A percentile compares a stretch with the other conserved stretches of the same genome.
phyloP scores from a whole-genome alignment of 2,888 invertebrate species.

The Poecilobothrus nobilitatus region DNA sequence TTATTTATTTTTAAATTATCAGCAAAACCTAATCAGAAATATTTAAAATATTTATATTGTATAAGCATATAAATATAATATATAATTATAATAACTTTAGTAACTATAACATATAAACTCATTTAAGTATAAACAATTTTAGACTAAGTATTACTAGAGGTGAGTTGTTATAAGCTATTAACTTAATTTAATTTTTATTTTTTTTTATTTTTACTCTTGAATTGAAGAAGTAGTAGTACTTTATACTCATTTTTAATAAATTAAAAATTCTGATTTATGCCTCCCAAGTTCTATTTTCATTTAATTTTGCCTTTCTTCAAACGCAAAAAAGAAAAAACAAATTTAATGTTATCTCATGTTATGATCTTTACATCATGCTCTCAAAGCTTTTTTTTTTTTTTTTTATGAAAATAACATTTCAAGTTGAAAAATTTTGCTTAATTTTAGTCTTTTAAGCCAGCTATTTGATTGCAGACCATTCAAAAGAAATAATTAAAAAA shows the following conservation, averaged over 20 bases:
- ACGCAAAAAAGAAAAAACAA: neutral
- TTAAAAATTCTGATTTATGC: neutral
- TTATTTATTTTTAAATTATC: no score
- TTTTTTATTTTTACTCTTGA: neutral
- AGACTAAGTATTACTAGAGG: no score
- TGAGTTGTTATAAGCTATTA: no score
- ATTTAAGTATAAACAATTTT: no score
- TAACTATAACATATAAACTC: no score
- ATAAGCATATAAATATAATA: no score
- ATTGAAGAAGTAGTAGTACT: neutral
- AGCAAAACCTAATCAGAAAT: no score
- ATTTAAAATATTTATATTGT: no score
- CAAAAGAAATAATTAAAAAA: neutral
- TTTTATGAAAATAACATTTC: neutral
- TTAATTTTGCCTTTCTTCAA: neutral
- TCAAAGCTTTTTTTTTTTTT: neutral
- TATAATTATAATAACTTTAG: no score
- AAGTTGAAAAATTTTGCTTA: neutral
- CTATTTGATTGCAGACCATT: neutral
- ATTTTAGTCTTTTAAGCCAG: neutral
- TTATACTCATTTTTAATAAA: neutral
- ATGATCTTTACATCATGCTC: neutral
- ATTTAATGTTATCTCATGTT: neutral
- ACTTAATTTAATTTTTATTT: neutral
- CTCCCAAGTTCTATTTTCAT: constrained; percentile 3